Evolutionary conservation across 1,140 invertebrate species (phyloP), one percentile per base, ranked within the genome.

Genomic region (Ips nitidus): DNA sequence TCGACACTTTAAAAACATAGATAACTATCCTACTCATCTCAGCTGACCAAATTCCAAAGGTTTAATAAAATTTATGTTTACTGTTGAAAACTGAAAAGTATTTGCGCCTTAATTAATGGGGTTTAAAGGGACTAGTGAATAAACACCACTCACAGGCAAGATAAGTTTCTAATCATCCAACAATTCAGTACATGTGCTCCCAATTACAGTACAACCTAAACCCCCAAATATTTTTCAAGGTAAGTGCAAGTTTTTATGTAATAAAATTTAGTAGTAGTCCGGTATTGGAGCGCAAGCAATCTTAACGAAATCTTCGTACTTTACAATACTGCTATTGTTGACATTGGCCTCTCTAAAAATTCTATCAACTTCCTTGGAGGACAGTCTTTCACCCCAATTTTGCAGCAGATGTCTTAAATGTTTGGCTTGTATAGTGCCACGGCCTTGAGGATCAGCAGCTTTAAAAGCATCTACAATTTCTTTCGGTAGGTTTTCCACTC

Each of bases 261-360:
- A 50, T 50, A 50, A 37, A 59, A 5, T 41, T n/a, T 81, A 95
- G 78, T 95, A 98, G 81, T 97, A 98, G 82, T 98, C 95, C 38
- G 95, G 95, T 22, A 96, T 90, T 2, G 95, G 95, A 37, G 94
- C 94, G 83, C 94, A 93, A 4, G 95, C 90, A 75, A 96, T 94
- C 80, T 95, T 94, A 0, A 97, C 90, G 82, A 98, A 97, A 78
- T 97, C 94, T 76, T 94, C 90, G 79, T 98, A 98, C 50, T 90
- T 89, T 0, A 98, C 90, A 6, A 89, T 87, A 22, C 92, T 93
- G 77, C 88, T 91, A 42, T 90, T 87, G 2, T 87, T 86, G 3
- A 97, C 91, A 80, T 96, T 95, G 0, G 94, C 94, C 81, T 98
- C 96, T 22, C 93, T 84, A 77, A 97, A 96, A 63, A 98, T 93